Conservation (phyloP, 2,797 vertebrate species). For the Pseudochromis fuscus region DNA sequence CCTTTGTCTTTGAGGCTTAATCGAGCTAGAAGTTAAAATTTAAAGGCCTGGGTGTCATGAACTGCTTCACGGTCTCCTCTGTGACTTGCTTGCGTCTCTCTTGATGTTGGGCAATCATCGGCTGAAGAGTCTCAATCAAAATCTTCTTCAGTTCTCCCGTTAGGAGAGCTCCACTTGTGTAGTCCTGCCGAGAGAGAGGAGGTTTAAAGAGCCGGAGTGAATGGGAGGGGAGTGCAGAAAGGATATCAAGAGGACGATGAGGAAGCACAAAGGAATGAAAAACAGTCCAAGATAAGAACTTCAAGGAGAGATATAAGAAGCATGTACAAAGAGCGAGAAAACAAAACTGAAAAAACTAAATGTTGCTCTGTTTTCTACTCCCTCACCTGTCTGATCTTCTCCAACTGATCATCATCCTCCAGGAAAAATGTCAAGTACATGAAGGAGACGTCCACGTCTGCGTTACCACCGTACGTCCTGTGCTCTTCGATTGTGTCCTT, state of each 20-base stretch:
- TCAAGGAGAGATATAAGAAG: background rate
- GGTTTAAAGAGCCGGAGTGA: background rate
- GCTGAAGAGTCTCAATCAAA: slow-evolving; percentile 94
- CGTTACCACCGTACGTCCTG: slow-evolving; percentile 91
- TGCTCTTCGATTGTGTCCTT: slow-evolving; percentile 97
- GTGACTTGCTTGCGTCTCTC: slow-evolving; percentile 92
- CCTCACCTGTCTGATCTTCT: slow-evolving; percentile 93
- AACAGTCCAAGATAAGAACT: background rate
- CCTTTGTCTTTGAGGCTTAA: background rate
- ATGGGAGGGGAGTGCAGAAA: background rate
- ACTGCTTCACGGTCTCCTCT: slow-evolving; percentile 89
- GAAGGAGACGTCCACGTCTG: slow-evolving; percentile 95
- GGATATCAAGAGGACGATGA: background rate
- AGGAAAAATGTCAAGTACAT: slow-evolving; percentile 99
- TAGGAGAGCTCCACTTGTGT: slow-evolving; percentile 91
- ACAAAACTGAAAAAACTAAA: background rate
- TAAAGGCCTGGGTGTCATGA: slow-evolving; percentile 93
- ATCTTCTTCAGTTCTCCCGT: slow-evolving; percentile 96
- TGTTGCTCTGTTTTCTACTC: background rate
- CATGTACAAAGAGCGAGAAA: background rate
- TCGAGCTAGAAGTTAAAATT: slow-evolving; percentile 86
- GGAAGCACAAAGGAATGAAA: background rate
- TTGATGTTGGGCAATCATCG: slow-evolving; percentile 92
- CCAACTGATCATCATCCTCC: slow-evolving; percentile 93
- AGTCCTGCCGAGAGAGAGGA: slow-evolving; percentile 85